phyloP scores from a whole-genome alignment of 2,888 invertebrate genomes.

The Margaritifera margaritifera region DNA sequence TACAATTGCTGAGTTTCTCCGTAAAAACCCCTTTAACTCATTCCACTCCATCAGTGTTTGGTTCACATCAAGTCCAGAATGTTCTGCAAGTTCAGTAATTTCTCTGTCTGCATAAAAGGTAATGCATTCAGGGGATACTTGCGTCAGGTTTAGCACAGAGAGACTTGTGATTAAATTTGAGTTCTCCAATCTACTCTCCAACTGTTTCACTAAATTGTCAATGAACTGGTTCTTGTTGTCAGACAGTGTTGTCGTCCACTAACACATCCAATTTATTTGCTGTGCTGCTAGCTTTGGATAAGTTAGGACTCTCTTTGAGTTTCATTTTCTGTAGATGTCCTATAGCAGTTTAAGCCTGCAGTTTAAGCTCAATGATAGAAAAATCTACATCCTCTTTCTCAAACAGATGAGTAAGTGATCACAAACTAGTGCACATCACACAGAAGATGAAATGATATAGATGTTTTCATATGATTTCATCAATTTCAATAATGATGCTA shows the following conservation, averaged over 20 bases:
- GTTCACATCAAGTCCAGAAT: constrained; percentile 4
- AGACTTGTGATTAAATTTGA: constrained; percentile 12
- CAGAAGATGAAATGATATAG: constrained; percentile 18
- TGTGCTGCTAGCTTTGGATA: constrained; percentile 6
- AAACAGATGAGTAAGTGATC: constrained; percentile 15
- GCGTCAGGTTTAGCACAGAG: constrained; percentile 13
- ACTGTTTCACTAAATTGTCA: constrained; percentile 1
- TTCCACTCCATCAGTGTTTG: constrained; percentile 7
- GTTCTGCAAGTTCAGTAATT: constrained; percentile 7
- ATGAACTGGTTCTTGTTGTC: no score
- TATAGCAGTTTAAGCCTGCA: neutral
- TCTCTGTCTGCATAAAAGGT: constrained; percentile 19
- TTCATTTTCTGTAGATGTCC: constrained; percentile 10
- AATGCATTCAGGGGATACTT: constrained; percentile 7
- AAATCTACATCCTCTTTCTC: constrained; percentile 15
- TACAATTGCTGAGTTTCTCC: neutral
- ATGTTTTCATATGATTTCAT: constrained; percentile 18
- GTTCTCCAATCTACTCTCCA: constrained; percentile 14
- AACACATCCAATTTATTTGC: neutral
- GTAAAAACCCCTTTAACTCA: constrained; percentile 9
- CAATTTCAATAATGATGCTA: constrained; percentile 14
- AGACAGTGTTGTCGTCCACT: neutral
- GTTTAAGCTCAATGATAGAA: constrained; percentile 12
- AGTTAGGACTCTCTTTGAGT: constrained; percentile 2
- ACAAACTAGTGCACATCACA: constrained; percentile 17